These are phyloP conservation scores for Diachrysia chrysitis DNA, from an alignment of 2,888 invertebrate species.

Conservation along the genomic window DNA sequence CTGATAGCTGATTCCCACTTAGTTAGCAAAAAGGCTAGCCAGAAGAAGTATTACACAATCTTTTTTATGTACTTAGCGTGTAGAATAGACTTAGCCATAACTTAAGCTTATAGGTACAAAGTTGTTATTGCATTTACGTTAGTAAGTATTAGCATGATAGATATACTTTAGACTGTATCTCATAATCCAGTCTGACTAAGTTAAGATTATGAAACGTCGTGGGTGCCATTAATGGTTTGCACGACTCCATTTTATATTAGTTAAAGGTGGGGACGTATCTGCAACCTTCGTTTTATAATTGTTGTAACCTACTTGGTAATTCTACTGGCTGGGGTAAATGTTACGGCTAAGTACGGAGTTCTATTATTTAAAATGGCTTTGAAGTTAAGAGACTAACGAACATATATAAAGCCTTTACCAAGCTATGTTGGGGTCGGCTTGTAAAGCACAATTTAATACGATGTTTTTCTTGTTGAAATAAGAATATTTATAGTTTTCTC, in stretches of 20 bases:
- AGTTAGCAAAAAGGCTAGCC: too few relatives aligned
- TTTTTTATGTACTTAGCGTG: too few relatives aligned
- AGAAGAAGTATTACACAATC: too few relatives aligned
- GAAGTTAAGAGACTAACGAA: too few relatives aligned
- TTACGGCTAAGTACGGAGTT: background rate
- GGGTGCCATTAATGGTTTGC: conserved; percentile 36
- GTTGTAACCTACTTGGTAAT: background rate
- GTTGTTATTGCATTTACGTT: background rate
- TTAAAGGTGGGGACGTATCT: background rate
- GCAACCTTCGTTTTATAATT: conserved; percentile 5
- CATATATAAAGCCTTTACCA: too few relatives aligned
- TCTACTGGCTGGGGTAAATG: background rate
- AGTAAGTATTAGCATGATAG: conserved; percentile 12
- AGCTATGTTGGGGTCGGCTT: too few relatives aligned
- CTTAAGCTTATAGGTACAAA: background rate
- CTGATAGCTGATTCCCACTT: too few relatives aligned
- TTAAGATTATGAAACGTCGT: conserved; percentile 50
- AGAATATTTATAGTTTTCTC: too few relatives aligned
- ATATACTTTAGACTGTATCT: conserved; percentile 34
- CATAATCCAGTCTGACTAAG: conserved; percentile 52
- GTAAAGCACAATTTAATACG: too few relatives aligned
- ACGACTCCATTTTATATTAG: conserved; percentile 18
- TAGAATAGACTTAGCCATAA: background rate
- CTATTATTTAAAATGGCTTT: background rate
- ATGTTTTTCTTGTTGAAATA: too few relatives aligned